Conservation (phyloP, 23 tunicate species). For the Corella eumyota region DNA sequence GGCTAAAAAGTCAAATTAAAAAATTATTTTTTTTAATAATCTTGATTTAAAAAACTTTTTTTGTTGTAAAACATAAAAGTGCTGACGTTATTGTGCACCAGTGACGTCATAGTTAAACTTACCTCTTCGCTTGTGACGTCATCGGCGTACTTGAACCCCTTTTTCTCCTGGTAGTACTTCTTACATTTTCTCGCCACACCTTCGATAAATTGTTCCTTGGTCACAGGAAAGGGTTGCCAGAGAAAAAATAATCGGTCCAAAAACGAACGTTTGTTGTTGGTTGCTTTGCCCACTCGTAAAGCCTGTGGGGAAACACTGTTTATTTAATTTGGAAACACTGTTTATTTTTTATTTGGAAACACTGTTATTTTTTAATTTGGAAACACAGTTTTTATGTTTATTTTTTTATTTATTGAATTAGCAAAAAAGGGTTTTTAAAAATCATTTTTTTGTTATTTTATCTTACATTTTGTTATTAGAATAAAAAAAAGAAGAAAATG, state of each 20-base stretch:
- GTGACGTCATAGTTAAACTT: too few relatives aligned
- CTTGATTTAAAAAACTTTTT: too few relatives aligned
- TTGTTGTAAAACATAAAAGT: too few relatives aligned
- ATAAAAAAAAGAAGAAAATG: not conserved
- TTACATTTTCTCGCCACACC: conserved; percentile 87
- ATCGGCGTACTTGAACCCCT: not conserved
- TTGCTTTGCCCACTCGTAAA: conserved; percentile 70
- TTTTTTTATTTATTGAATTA: too few relatives aligned
- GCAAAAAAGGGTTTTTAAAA: too few relatives aligned
- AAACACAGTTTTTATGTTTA: not conserved
- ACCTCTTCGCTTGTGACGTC: too few relatives aligned
- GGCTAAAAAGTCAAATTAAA: too few relatives aligned
- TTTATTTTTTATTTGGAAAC: not conserved
- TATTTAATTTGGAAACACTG: not conserved
- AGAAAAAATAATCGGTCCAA: conserved; percentile 75
- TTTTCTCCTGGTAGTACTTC: conserved; percentile 34
- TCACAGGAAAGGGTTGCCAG: conserved; percentile 94
- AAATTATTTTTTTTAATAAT: too few relatives aligned
- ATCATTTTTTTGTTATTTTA: too few relatives aligned
- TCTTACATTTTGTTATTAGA: too few relatives aligned
- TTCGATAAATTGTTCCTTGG: conserved; percentile 87
- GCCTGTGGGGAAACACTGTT: conserved; percentile 38
- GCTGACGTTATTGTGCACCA: too few relatives aligned
- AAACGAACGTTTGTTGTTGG: conserved; percentile 85
- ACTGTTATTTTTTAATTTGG: not conserved